phyloP scores from a whole-genome alignment of 1,140 invertebrate species.

The Drosophila seguyi region DNA sequence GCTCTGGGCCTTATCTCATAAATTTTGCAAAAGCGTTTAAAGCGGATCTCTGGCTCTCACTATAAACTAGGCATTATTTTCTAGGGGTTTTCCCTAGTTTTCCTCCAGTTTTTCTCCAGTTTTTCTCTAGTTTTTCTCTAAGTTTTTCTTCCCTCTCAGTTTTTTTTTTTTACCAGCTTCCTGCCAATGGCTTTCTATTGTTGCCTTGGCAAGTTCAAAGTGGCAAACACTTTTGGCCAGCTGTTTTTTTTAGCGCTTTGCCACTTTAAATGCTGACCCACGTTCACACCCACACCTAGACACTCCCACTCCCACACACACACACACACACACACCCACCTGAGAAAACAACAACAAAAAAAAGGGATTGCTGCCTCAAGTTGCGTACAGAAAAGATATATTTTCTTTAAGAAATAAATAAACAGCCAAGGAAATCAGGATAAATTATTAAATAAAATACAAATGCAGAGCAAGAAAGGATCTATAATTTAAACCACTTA shows the following conservation, averaged over 20 bases:
- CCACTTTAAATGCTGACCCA: conserved; percentile 42
- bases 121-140: background rate
- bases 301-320: conserved; percentile 5
- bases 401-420: conserved; percentile 12
- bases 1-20: conserved; percentile 68
- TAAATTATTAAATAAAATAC: conserved; percentile 69
- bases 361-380: conserved; percentile 56
- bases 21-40: conserved; percentile 71
- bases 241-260: conserved; percentile 41
- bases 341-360: conserved; percentile 14
- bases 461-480: background rate
- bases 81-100: background rate
- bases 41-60: conserved; percentile 35
- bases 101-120: background rate
- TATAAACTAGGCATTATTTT: too few relatives aligned
- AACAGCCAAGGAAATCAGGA: conserved; percentile 20
- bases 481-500: too few relatives aligned
- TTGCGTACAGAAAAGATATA: conserved; percentile 51
- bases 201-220: conserved; percentile 61
- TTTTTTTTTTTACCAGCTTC: conserved; percentile 23
- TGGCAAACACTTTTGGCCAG: conserved; percentile 58
- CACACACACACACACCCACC: conserved; percentile 10
- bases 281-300: conserved; percentile 22
- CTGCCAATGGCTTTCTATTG: conserved; percentile 45
- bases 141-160: background rate